Base-by-base conservation (phyloP, 2,113 vertebrate genomes). In the Scytalopus superciliaris region DNA sequence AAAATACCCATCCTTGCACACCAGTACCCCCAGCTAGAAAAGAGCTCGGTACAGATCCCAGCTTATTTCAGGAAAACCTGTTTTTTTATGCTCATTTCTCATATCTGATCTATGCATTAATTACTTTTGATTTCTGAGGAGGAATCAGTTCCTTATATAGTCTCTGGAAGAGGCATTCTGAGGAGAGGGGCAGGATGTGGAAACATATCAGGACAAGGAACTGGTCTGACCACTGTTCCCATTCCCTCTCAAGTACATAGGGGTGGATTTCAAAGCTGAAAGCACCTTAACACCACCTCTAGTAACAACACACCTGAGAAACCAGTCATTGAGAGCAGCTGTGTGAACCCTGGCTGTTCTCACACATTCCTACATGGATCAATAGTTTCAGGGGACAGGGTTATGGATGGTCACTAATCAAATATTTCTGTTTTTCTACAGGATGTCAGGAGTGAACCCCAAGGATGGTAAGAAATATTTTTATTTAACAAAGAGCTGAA, bases 401-500 rank as follows among this genome's bases (percentile, higher is more conserved):
- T 35, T 30, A 35, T 39, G 12, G 79, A 55, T 5, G 17, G 42
- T 45, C 40, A 78, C 37, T 96, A 87, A 96, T 67, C 69, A 75
- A 79, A 28, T 33, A 15, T 84, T 67, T 86, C 39, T 81, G 73
- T 39, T 94, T 67, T 85, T 42, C 55, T 64, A 30, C 96, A 97
- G 97, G 69, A 7, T 97, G 59, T 15, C 95, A 33, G 93, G 66
- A 87, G 35, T 96, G 82, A 95, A 18, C 68, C 88, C 97, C 19
- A 97, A 97, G 45, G 97, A 97, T 0, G 97, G 97, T 97, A 97
- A 97, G 97, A 63, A 95, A 77, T 18, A 14, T 14, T 90, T 64
- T 73, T 3, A 56, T 70, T 77, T 93, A 59, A 85, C 50, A 15
- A 67, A 33, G 27, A 72, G 14, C 21, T 80, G 39, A 55, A 76